These are phyloP conservation scores for Drosophila melanica DNA, from an alignment of 1,140 invertebrate species.

Conservation along the genomic window DNA sequence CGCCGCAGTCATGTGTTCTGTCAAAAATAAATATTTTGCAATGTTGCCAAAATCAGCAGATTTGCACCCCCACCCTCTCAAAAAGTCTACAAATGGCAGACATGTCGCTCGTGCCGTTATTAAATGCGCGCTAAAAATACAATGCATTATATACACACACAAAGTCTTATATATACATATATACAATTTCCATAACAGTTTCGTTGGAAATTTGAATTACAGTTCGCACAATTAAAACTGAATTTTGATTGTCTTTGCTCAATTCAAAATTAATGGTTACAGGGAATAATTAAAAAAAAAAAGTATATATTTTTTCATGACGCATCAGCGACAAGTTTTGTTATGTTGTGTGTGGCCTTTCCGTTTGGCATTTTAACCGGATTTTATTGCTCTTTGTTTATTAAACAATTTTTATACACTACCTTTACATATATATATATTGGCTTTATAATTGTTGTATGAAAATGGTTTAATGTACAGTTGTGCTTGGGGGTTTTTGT, in stretches of 20 bases:
- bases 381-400: slow-evolving; percentile 50
- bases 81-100: slow-evolving; percentile 1
- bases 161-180: not conserved
- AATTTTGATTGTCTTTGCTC: slow-evolving; percentile 29
- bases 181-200: slow-evolving; percentile 15
- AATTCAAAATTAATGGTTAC: slow-evolving; percentile 26
- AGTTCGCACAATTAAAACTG: slow-evolving; percentile 11
- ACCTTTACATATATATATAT: slow-evolving; percentile 36
- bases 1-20: slow-evolving; percentile 67
- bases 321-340: slow-evolving; percentile 28
- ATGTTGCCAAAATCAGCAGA: slow-evolving; percentile 65
- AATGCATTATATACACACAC: slow-evolving; percentile 9
- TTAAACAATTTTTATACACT: slow-evolving; percentile 39
- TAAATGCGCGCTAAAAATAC: slow-evolving; percentile 26
- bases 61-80: not conserved
- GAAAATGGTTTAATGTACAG: slow-evolving; percentile 24
- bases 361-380: slow-evolving; percentile 52
- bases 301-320: slow-evolving; percentile 31
- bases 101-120: slow-evolving; percentile 34
- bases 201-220: slow-evolving; percentile 16
- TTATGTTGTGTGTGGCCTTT: slow-evolving; percentile 41
- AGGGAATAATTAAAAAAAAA: slow-evolving; percentile 5
- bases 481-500: slow-evolving; percentile 19
- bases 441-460: slow-evolving; percentile 1
- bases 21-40: slow-evolving; percentile 66